Percentiles rank a stretch among this genome's conserved stretches.
phyloP scores from a whole-genome alignment of 2,888 invertebrate species.

The Arge pagana region DNA sequence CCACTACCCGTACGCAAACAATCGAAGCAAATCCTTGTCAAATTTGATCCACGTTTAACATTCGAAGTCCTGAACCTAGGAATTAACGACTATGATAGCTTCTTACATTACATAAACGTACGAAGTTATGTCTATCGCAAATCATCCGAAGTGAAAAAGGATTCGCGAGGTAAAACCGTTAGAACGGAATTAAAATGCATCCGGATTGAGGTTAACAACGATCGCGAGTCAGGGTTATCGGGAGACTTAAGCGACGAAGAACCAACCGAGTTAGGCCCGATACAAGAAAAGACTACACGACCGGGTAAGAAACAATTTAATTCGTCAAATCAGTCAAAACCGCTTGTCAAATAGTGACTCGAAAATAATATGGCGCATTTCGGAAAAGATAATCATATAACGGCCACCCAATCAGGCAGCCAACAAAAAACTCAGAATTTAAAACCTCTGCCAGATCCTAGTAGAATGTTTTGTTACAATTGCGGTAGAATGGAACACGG shows the following conservation, averaged over 20 bases:
- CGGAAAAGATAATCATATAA: constrained; percentile 4
- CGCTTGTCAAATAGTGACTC: constrained; percentile 16
- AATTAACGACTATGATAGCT: neutral
- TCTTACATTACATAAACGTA: constrained; percentile 3
- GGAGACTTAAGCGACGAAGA: constrained; percentile 1
- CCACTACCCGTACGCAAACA: constrained; percentile 24
- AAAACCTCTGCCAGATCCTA: neutral
- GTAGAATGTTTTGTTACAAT: constrained; percentile 22
- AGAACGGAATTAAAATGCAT: neutral
- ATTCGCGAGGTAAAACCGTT: neutral
- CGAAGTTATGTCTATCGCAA: constrained; percentile 2
- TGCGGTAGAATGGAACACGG: neutral
- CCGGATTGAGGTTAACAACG: neutral
- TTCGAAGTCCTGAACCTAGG: constrained; percentile 21
- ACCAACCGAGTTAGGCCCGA: neutral
- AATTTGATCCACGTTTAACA: constrained; percentile 26
- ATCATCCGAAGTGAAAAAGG: neutral
- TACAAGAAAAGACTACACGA: constrained; percentile 1
- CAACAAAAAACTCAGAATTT: neutral
- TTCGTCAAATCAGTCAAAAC: constrained; percentile 16
- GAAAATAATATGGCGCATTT: constrained; percentile 23
- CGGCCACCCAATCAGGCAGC: neutral
- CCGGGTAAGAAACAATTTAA: neutral
- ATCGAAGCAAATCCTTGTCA: constrained; percentile 23
- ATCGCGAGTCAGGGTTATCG: constrained; percentile 2